A percentile compares a stretch with the other conserved stretches of the same genome.
Evolutionary conservation across 2,797 vertebrate genomes (phyloP).

Genomic region (Acanthurus tractus): DNA sequence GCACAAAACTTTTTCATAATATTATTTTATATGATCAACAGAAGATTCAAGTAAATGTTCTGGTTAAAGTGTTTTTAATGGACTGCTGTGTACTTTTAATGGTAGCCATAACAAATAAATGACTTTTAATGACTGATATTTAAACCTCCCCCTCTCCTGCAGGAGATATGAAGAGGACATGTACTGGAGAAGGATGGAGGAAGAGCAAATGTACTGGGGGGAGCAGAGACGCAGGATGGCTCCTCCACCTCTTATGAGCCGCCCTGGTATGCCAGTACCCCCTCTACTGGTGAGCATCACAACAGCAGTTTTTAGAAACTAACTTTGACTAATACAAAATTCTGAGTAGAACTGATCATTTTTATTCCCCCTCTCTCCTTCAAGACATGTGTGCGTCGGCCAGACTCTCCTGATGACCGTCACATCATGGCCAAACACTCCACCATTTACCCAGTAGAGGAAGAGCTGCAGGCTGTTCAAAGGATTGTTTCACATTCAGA

Average conservation of each 20-base stretch:
- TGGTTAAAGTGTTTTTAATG: constrained; percentile 13
- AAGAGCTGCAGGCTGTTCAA: constrained; percentile 89
- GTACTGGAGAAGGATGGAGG: constrained; percentile 87
- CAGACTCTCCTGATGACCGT: constrained; percentile 87
- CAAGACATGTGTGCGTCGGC: constrained; percentile 83
- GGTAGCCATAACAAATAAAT: constrained; percentile 1
- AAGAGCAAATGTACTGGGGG: constrained; percentile 87
- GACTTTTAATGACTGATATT: background rate
- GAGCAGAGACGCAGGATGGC: constrained; percentile 80
- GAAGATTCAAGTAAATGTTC: constrained; percentile 1
- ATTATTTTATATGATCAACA: background rate
- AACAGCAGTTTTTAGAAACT: background rate
- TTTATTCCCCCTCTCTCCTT: background rate
- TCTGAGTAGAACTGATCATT: background rate
- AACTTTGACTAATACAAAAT: no score
- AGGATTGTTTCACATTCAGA: constrained; percentile 88
- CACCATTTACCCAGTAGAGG: constrained; percentile 88
- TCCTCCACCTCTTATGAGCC: constrained; percentile 83
- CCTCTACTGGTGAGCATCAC: constrained; percentile 81
- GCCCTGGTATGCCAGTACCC: constrained; percentile 82
- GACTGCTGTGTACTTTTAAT: constrained; percentile 5
- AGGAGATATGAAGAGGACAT: constrained; percentile 89
- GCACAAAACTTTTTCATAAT: no score
- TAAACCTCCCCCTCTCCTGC: constrained; percentile 16
- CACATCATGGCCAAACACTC: constrained; percentile 90